Base-by-base conservation (phyloP, 1,140 invertebrate species). In the Lepidurus apus region DNA sequence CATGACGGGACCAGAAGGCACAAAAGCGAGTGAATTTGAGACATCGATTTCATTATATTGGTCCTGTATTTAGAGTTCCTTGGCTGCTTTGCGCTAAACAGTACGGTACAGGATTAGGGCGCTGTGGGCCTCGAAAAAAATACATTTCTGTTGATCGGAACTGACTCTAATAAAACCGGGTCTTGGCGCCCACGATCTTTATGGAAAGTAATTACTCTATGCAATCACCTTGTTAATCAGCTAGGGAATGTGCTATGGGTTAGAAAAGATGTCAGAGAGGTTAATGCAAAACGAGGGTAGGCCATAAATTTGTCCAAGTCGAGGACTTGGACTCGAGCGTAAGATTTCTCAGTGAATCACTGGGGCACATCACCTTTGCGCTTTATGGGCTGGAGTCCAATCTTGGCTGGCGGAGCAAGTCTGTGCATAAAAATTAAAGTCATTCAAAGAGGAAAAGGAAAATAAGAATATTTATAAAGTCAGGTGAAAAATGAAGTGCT, bases 281-380 rank as follows among this genome's bases (percentile, higher is more conserved):
- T 65, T 65, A 65, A 65, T 65, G 53, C 53, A 65, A 65, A 65
- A 65, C 53, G 53, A 65, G 53, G 53, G 53, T 65, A 65, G 53
- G 21, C 53, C 53, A 65, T 65, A 65, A 65, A 65, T 65, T 17
- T 13, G 53, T 9, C 13, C 13, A n/a, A 7, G 17, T 11, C 17
- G 21, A 65, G 21, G 7, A n/a, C 17, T 65, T 13, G 53, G 17
- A 21, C 17, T 7, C 53, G 13, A 65, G 9, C 21, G 1, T 7
- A 17, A 65, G 53, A 13, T 65, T 65, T 65, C 13, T 65, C 17
- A 17, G 53, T n/a, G 17, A 21, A 65, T 17, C 53, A 65, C 53
- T 21, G 17, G 17, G 10, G 17, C 17, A 47, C 45, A 47, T n/a
- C 21, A 65, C 53, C 53, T 65, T 13, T 65, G 53, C 53, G n/a